Evolutionary conservation across 2,888 invertebrate species (phyloP).

Genomic region (Dasysyrphus tricinctus): DNA sequence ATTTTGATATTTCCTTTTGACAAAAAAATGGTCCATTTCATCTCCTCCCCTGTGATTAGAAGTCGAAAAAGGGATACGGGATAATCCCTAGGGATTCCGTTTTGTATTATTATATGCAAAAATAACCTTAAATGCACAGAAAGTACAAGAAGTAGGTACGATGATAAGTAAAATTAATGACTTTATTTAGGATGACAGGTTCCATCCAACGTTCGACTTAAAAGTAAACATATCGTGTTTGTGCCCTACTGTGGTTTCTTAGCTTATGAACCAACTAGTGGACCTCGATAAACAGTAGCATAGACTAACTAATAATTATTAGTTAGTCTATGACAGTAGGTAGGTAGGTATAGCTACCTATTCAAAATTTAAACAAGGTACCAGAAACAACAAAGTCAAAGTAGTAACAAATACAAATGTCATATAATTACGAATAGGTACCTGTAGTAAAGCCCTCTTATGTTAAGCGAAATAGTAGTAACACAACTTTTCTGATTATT

Average conservation of each 20-base stretch:
- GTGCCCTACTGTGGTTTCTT: constrained; percentile 13
- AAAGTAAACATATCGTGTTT: constrained; percentile 40
- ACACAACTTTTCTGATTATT: too few species aligned
- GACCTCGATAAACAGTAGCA: too few species aligned
- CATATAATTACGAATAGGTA: too few species aligned
- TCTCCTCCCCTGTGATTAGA: constrained; percentile 26
- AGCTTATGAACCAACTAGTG: constrained; percentile 42
- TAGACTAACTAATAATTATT: too few species aligned
- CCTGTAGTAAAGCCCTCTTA: too few species aligned
- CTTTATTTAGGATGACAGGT: constrained; percentile 66
- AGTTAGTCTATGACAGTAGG: too few species aligned
- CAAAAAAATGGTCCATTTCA: constrained; percentile 36
- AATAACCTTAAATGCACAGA: constrained; percentile 69
- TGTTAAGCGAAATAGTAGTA: too few species aligned
- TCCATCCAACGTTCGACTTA: constrained; percentile 11
- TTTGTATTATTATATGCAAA: constrained; percentile 71
- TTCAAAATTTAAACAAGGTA: too few species aligned
- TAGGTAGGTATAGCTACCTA: too few species aligned
- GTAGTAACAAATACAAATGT: too few species aligned
- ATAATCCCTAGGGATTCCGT: constrained; percentile 51
- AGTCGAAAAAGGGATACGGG: constrained; percentile 53
- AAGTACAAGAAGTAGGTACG: constrained; percentile 55
- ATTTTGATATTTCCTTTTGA: constrained; percentile 51
- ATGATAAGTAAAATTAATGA: constrained; percentile 77
- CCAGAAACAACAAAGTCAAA: too few species aligned